Evolutionary conservation across 2,888 invertebrate species (phyloP).

Genomic region (Eristalis pertinax): DNA sequence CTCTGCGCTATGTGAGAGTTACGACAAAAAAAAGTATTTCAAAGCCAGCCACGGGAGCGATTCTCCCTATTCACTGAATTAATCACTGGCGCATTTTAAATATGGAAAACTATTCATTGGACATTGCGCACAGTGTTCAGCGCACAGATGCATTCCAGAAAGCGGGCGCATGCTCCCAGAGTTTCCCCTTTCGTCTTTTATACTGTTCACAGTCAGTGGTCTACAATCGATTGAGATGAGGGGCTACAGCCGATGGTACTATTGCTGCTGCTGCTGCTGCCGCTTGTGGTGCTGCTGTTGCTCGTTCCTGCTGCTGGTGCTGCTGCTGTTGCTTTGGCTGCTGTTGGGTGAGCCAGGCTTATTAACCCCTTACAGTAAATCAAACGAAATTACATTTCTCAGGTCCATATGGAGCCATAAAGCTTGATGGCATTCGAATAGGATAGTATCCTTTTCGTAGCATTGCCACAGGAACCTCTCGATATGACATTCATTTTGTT

Average conservation of each 20-base stretch:
- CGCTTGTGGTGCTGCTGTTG: background rate
- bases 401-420: constrained; percentile 71
- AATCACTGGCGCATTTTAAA: constrained; percentile 70
- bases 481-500: constrained; percentile 66
- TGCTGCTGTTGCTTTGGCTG: constrained; percentile 26
- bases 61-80: constrained; percentile 66
- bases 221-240: constrained; percentile 42
- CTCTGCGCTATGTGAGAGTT: constrained; percentile 31
- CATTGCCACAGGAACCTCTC: constrained; percentile 39
- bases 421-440: constrained; percentile 70
- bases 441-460: constrained; percentile 66
- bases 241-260: constrained; percentile 54
- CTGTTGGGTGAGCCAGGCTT: constrained; percentile 69
- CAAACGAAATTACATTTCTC: constrained; percentile 71
- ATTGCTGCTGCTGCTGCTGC: background rate
- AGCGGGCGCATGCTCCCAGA: constrained; percentile 43
- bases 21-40: constrained; percentile 48
- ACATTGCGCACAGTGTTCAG: constrained; percentile 43
- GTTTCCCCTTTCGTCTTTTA: constrained; percentile 46
- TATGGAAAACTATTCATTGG: constrained; percentile 72
- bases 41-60: constrained; percentile 53
- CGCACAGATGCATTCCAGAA: constrained; percentile 48
- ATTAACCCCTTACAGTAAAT: constrained; percentile 72
- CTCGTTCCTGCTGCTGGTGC: background rate
- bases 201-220: constrained; percentile 69